A percentile compares a stretch with the other conserved stretches of the same genome.
These are phyloP conservation scores for Drosophila neutralis DNA, from an alignment of 2,888 invertebrate species.

Conservation along the genomic window DNA sequence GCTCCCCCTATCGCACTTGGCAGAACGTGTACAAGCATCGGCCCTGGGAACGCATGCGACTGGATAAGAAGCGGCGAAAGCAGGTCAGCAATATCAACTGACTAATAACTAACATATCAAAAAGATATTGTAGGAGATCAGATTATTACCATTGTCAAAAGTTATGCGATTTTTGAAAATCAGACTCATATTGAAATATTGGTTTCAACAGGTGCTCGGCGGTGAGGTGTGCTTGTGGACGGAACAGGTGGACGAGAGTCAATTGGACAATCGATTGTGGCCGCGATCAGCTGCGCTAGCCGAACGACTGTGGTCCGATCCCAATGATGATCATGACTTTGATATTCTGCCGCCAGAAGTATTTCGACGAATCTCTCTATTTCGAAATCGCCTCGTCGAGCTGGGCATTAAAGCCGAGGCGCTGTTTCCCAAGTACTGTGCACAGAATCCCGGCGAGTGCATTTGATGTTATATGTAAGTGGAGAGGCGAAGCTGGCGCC, in stretches of 20 bases:
- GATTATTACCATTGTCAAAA: not conserved
- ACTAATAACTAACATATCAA: not conserved
- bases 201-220: conserved; percentile 85
- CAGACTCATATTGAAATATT: not conserved
- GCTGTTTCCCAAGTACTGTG: conserved; percentile 85
- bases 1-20: conserved; percentile 95
- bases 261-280: conserved; percentile 92
- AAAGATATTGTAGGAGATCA: not conserved
- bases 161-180: not conserved
- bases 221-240: conserved; percentile 94
- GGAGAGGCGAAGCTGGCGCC: conserved; percentile 4
- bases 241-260: conserved; percentile 91
- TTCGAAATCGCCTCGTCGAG: conserved; percentile 84
- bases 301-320: conserved; percentile 87
- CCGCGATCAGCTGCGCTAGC: conserved; percentile 92
- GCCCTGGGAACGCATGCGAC: conserved; percentile 88
- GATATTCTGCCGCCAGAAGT: conserved; percentile 83
- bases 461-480: conserved; percentile 84
- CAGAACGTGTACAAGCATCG: conserved; percentile 94
- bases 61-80: conserved; percentile 82
- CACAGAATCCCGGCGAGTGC: conserved; percentile 85
- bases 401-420: conserved; percentile 84
- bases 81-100: conserved; percentile 69
- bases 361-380: conserved; percentile 84
- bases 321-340: conserved; percentile 84